Evolutionary conservation across 1,140 invertebrate species (phyloP).

Genomic region (Pseudomyrmex dendroicus): DNA sequence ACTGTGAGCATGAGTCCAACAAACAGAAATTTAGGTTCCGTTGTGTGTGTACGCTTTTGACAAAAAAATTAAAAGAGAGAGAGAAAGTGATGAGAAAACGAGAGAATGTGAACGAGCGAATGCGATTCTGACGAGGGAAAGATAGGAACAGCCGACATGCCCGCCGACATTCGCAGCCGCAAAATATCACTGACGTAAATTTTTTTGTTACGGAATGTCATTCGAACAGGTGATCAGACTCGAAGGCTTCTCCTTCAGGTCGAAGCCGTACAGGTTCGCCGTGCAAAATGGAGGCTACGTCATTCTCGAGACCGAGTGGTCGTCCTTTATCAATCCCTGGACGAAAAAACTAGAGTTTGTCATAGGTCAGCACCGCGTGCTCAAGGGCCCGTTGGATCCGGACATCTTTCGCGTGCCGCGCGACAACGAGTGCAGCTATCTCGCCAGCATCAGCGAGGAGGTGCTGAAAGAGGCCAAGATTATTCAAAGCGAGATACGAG

Average conservation of each 20-base stretch:
- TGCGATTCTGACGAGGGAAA: neutral
- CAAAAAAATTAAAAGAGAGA: constrained; percentile 12
- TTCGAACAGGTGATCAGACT: constrained; percentile 85
- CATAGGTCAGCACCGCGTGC: constrained; percentile 93
- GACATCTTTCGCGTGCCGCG: constrained; percentile 89
- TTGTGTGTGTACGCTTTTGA: constrained; percentile 68
- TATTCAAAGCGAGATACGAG: constrained; percentile 89
- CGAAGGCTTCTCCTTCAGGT: constrained; percentile 89
- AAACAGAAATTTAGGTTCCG: constrained; percentile 60
- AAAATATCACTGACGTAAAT: constrained; percentile 14
- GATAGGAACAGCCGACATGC: neutral
- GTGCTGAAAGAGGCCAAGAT: constrained; percentile 87
- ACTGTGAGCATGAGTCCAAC: constrained; percentile 87
- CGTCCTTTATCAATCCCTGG: constrained; percentile 97
- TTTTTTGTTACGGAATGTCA: constrained; percentile 28
- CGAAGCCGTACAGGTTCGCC: constrained; percentile 92
- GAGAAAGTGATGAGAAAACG: neutral
- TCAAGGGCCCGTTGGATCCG: constrained; percentile 91
- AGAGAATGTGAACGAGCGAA: neutral
- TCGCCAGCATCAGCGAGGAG: constrained; percentile 84
- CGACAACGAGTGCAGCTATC: constrained; percentile 81
- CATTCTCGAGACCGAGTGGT: constrained; percentile 96
- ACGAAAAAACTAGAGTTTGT: constrained; percentile 95
- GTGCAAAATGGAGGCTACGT: constrained; percentile 94
- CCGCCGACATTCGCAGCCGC: neutral